Evolutionary conservation across 92 coral and sea anemone species (phyloP), one percentile per base, ranked within the genome.

Genomic region (Nematostella vectensis): DNA sequence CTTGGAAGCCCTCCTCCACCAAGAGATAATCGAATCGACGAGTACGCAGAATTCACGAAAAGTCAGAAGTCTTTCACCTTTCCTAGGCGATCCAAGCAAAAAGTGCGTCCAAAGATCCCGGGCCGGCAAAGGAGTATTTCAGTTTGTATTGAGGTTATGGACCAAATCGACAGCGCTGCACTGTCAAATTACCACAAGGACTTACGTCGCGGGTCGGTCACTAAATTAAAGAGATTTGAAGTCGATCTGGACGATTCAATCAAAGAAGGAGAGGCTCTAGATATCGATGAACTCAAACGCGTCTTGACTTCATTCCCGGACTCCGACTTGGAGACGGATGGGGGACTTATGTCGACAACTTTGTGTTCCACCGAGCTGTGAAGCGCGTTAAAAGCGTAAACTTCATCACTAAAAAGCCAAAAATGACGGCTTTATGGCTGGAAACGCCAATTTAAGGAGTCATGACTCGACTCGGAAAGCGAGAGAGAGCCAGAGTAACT

Each of bases 341-440:
- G 33, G 15, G 53, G 42, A 31, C 29, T 59, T 0, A 0, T 53
- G 62, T 54, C 72, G 47, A 66, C 72, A 66, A 59, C 47, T 4
- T 19, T 66, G 23, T 66, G 72, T 31, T 66, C 72, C 2, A 66
- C 72, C n/a, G 72, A 66, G 42, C 63, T 66, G 56, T 66, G 72
- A 66, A 15, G 40, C 6, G 40, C 6, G n/a, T n/a, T n/a, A n/a
- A n/a, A n/a, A n/a, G n/a, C n/a, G n/a, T n/a, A n/a, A n/a, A n/a
- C n/a, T n/a, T n/a, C n/a, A n/a, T n/a, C n/a, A n/a, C n/a, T n/a
- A n/a, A n/a, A n/a, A n/a, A n/a, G n/a, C n/a, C n/a, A n/a, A n/a
- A n/a, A n/a, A n/a, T n/a, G n/a, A n/a, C n/a, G n/a, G n/a, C n/a
- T n/a, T n/a, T n/a, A n/a, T n/a, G n/a, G n/a, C n/a, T n/a, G n/a